Base-by-base conservation (phyloP, 35 echinoderm and acorn worm genomes). In the Apostichopus californicus region DNA sequence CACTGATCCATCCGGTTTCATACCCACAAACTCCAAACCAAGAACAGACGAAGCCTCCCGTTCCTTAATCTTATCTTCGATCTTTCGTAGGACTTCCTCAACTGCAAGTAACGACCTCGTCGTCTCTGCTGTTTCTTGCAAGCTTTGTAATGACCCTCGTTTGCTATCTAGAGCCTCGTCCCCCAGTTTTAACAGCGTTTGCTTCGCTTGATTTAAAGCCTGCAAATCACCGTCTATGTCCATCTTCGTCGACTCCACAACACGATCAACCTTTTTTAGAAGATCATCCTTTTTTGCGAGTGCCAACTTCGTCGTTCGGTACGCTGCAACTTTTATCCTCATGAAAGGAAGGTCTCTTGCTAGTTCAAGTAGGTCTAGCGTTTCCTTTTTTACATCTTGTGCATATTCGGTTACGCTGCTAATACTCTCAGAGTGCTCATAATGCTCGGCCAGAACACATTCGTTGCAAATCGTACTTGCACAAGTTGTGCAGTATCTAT, bases 1-100 rank as follows among this genome's bases (percentile, higher is more conserved):
- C n/a, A 89, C 68, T 5, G 86, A 89, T 52, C 63, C 60, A 52
- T 89, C 86, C 22, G 86, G 61, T 26, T 64, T 89, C 86, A 89
- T 89, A 12, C 86, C 86, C 8, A 89, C 86, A 55, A 89, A 89
- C 14, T 68, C 64, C 64, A 89, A 17, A 55, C 68, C 52, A 89
- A 89, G 34, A 1, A 24, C 8, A 15, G 57, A 72, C 17, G 86
- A 53, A 14, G 61, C 25, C 8, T 72, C 57, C 20, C 81, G 55
- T 15, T 59, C 4, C 15, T 85, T 6, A 5, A 58, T 85, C 5
- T 85, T 60, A 85, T n/a, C 57, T 85, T 85, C 56, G n/a, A 85
- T 59, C 81, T 12, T 57, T 59, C 21, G 46, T 7, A 89, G 26
- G 4, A 72, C 86, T 71, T 64, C 61, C 5, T 26, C 25, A 8